These are phyloP conservation scores for Amphiprion ocellaris DNA, from an alignment of 2,113 vertebrate genomes.

Conservation along the genomic window DNA sequence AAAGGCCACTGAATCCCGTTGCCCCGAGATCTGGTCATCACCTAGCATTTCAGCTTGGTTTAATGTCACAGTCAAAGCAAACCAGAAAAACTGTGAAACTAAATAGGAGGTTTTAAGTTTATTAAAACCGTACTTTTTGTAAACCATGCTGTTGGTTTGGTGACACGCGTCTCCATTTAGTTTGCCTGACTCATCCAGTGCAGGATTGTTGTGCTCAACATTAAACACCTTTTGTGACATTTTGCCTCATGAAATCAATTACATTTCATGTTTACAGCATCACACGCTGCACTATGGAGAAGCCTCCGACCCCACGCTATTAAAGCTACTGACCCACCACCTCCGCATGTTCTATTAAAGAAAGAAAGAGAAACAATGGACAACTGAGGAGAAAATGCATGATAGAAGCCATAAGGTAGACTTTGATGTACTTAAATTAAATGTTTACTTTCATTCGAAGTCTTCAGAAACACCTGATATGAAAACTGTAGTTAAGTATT, in stretches of 20 bases:
- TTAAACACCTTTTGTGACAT: conserved; percentile 41
- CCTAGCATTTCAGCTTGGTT: conserved; percentile 54
- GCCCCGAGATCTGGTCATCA: conserved; percentile 60
- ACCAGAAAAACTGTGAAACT: not conserved
- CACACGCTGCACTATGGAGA: conserved; percentile 16
- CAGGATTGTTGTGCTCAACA: not conserved
- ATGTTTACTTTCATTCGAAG: not conserved
- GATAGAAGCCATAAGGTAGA: not conserved
- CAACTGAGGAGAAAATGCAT: not conserved
- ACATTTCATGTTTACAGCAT: conserved; percentile 53
- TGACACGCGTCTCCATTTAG: not conserved
- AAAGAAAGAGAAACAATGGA: not conserved
- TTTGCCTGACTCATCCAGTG: not conserved
- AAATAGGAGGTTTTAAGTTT: not conserved
- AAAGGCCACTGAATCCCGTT: conserved; percentile 57
- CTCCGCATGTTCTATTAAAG: not conserved
- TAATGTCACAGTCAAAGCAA: conserved; percentile 57
- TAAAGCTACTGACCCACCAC: not conserved
- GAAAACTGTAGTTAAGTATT: not conserved
- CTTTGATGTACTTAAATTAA: not conserved
- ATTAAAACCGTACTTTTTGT: not conserved
- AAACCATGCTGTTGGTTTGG: not conserved
- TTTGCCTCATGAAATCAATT: conserved; percentile 53
- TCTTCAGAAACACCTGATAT: not conserved
- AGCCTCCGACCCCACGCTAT: conserved; percentile 6